These are phyloP conservation scores for Mnemiopsis leidyi DNA, from an alignment of 37 sponge, comb jelly and placozoan species.

Conservation along the genomic window DNA sequence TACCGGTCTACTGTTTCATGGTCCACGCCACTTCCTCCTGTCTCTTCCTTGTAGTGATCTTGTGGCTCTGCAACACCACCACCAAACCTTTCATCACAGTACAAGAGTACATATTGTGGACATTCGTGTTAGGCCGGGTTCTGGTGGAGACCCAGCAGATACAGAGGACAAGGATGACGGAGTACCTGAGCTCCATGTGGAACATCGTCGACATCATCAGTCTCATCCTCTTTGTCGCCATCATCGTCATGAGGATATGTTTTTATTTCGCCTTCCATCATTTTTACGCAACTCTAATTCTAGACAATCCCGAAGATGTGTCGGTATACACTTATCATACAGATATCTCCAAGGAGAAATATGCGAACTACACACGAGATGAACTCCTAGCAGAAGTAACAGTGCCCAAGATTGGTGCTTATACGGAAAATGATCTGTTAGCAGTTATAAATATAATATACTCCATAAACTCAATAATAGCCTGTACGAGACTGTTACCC, in stretches of 20 bases:
- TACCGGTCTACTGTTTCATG: conserved; percentile 66
- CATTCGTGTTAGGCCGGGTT: conserved; percentile 52
- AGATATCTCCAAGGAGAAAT: not conserved
- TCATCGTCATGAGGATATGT: conserved; percentile 62
- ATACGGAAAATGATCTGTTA: conserved; percentile 49
- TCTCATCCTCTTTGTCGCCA: conserved; percentile 62
- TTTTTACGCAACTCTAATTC: not conserved
- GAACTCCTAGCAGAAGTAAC: not conserved
- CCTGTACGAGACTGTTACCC: conserved; percentile 56
- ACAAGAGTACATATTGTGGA: conserved; percentile 54
- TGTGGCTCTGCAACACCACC: conserved; percentile 61
- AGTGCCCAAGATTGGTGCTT: conserved; percentile 27
- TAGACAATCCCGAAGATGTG: not conserved
- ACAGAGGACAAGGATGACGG: conserved; percentile 57
- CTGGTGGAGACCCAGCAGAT: conserved; percentile 62
- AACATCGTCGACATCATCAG: conserved; percentile 57
- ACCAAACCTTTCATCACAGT: conserved; percentile 18
- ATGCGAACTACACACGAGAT: not conserved
- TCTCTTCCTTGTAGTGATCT: conserved; percentile 59
- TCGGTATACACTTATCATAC: not conserved
- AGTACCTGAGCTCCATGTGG: conserved; percentile 58
- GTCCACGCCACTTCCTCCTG: conserved; percentile 66
- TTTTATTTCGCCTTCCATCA: conserved; percentile 48
- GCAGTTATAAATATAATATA: conserved; percentile 60
- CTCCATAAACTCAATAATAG: conserved; percentile 63